Evolutionary conservation across 2,888 invertebrate genomes (phyloP).

Genomic region (Pseudeuparius sepicola): DNA sequence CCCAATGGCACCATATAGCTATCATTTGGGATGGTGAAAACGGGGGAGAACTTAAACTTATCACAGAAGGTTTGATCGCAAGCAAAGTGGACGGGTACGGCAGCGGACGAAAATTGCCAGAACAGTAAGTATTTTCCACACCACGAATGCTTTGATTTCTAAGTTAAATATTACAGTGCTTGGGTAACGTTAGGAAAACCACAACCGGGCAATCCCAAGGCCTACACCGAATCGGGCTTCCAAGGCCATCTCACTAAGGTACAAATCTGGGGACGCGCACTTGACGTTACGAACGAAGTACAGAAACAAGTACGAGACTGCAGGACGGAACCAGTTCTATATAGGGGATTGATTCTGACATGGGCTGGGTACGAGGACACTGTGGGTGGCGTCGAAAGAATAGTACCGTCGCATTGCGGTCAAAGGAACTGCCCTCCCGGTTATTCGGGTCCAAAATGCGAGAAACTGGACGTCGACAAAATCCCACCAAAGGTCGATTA

Average conservation of each 20-base stretch:
- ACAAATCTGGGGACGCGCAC: conserved; percentile 85
- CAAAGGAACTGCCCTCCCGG: conserved; percentile 77
- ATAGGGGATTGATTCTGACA: conserved; percentile 73
- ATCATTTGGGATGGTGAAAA: conserved; percentile 88
- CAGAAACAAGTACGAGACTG: conserved; percentile 91
- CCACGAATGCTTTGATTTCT: background rate
- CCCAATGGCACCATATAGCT: conserved; percentile 93
- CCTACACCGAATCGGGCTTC: conserved; percentile 85
- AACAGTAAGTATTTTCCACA: conserved; percentile 57
- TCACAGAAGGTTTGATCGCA: conserved; percentile 92
- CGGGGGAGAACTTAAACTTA: conserved; percentile 76
- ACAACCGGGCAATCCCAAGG: conserved; percentile 67
- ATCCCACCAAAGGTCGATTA: conserved; percentile 78
- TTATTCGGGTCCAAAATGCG: conserved; percentile 58
- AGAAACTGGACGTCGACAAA: conserved; percentile 49
- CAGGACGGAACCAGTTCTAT: conserved; percentile 83
- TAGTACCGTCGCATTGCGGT: conserved; percentile 87
- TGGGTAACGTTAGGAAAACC: conserved; percentile 91
- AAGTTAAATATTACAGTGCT: conserved; percentile 48
- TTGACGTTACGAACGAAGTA: conserved; percentile 85
- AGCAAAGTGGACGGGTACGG: conserved; percentile 87
- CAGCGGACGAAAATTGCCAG: conserved; percentile 67
- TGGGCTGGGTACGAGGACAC: conserved; percentile 92
- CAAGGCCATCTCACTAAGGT: conserved; percentile 91
- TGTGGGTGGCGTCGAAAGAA: conserved; percentile 79